Base-by-base conservation (phyloP, 2,797 vertebrate species). In the Xenops minutus region DNA sequence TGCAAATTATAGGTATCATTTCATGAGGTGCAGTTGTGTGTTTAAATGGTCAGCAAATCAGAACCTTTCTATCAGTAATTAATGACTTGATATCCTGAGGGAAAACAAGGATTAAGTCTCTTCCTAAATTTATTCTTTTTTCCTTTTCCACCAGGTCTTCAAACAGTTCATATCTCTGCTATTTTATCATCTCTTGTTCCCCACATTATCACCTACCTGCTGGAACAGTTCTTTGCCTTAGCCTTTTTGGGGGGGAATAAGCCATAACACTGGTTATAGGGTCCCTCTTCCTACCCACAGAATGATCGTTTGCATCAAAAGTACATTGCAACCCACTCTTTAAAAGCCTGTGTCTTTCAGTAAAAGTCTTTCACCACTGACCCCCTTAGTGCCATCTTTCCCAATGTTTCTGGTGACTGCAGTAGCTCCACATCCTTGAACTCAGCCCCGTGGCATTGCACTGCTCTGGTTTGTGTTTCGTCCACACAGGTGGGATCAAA, bases 21-120 rank as follows among this genome's bases (percentile, higher is more conserved):
- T 55, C 11, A 7, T 6, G 32, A 9, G 12, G n/a, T 66, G 63
- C 43, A 67, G 39, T 21, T 72, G 46, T 63, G 67, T 56, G 67
- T 82, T 72, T 68, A 46, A 87, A 61, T 64, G 94, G 86, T 87
- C 92, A 92, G 67, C 48, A 84, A 21, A 72, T 32, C 22, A 48
- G 62, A 77, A 73, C 36, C 32, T 74, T 83, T 58, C 61, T 55
- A 22, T 56, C 19, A 7, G 34, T 49, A 85, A 52, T 87, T 63
- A 68, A n/a, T 82, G 36, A 36, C 21, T 55, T 63, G 22, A 16
- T 77, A 54, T 71, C 44, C 56, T 34, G 46, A 75, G 30, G 36
- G 43, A 84, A 72, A 17, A 32, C 30, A 44, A 72, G 19, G 29
- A 71, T 11, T 32, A 7, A 7, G 0, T 15, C 20, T 64, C 39